Conservation (phyloP, 2,888 invertebrate genomes). For the Meiosimyza decipiens region DNA sequence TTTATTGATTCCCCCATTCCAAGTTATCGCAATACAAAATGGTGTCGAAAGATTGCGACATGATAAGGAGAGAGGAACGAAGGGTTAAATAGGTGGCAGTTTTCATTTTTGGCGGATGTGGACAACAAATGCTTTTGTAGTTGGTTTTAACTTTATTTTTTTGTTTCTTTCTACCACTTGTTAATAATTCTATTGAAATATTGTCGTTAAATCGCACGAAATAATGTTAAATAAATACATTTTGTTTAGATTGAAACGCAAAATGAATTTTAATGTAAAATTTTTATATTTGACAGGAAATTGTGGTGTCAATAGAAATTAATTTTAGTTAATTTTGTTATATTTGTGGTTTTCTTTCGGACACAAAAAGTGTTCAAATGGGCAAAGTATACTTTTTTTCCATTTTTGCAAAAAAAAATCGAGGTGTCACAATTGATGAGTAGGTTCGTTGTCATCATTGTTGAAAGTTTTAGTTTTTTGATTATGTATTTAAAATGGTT, state of each 20-base stretch:
- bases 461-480: too few relatives aligned
- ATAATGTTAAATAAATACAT: constrained; percentile 24
- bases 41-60: too few relatives aligned
- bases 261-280: constrained; percentile 25
- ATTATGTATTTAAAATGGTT: too few relatives aligned
- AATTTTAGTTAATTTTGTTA: neutral
- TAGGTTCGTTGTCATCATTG: too few relatives aligned
- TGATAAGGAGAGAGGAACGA: neutral
- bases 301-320: constrained; percentile 19
- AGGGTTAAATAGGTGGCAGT: neutral
- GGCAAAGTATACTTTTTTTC: too few relatives aligned
- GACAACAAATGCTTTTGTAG: constrained; percentile 23
- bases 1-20: too few relatives aligned
- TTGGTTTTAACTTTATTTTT: neutral
- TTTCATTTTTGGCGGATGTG: constrained; percentile 20
- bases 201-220: constrained; percentile 2
- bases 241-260: constrained; percentile 15
- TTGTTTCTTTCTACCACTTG: neutral
- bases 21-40: too few relatives aligned
- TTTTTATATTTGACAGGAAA: constrained; percentile 30
- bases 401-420: too few relatives aligned
- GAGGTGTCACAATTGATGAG: too few relatives aligned
- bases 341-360: neutral
- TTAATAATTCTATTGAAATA: constrained; percentile 11
- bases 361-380: too few relatives aligned